Conservation (phyloP, 2,797 vertebrate genomes). For the Chrosomus eos region DNA sequence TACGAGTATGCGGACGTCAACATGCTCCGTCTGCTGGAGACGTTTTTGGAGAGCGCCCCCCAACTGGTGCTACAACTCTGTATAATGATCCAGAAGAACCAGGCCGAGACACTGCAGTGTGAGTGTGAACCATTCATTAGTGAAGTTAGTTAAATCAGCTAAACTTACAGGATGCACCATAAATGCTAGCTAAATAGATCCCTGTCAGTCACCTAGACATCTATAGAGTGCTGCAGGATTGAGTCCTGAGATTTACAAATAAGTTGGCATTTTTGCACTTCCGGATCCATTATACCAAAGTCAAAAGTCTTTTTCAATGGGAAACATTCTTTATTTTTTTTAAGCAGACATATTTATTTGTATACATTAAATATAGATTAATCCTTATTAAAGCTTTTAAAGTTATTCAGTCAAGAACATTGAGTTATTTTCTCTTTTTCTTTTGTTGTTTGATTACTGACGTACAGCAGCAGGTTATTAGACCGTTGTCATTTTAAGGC, state of each 20-base stretch:
- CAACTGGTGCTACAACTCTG: slow-evolving; percentile 99
- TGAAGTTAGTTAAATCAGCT: not conserved
- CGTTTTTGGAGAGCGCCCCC: slow-evolving; percentile 96
- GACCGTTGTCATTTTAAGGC: too few relatives aligned
- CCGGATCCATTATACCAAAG: not conserved
- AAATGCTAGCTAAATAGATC: not conserved
- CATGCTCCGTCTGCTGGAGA: slow-evolving; percentile 98
- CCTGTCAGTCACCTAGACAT: not conserved
- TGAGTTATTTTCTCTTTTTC: too few relatives aligned
- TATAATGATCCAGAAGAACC: slow-evolving; percentile 99
- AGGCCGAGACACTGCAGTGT: slow-evolving; percentile 96
- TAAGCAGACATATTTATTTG: too few relatives aligned
- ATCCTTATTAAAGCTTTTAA: too few relatives aligned
- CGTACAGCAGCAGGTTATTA: too few relatives aligned
- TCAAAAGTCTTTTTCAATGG: not conserved
- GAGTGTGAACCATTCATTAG: slow-evolving; percentile 65
- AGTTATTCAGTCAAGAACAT: too few relatives aligned
- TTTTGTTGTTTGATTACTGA: too few relatives aligned
- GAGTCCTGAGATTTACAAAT: not conserved
- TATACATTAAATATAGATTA: too few relatives aligned
- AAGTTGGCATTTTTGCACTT: not conserved
- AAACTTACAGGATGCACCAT: not conserved
- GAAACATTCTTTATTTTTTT: not conserved
- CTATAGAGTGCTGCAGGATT: not conserved
- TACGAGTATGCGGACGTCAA: slow-evolving; percentile 98